Evolutionary conservation across 2,797 vertebrate species (phyloP).

Genomic region (Sebastes wilsoni): DNA sequence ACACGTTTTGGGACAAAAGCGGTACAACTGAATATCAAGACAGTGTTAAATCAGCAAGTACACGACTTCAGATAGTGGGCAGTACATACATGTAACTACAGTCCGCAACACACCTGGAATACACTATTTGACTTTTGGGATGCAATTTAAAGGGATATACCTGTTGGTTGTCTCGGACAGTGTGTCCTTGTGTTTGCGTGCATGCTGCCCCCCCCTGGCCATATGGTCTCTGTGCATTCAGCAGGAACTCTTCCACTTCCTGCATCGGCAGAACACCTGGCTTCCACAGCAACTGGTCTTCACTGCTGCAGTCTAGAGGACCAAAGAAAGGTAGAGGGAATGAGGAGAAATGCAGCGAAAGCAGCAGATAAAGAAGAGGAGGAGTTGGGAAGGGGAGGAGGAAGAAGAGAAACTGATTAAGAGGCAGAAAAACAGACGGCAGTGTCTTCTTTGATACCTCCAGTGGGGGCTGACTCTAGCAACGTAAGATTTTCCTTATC

Average conservation of each 20-base stretch:
- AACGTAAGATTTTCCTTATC: too few species aligned
- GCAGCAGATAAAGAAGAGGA: not conserved
- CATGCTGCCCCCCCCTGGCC: constrained; percentile 74
- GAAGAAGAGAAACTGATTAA: not conserved
- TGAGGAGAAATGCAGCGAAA: not conserved
- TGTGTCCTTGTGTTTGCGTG: constrained; percentile 71
- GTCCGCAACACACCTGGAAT: not conserved
- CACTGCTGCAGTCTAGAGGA: constrained; percentile 85
- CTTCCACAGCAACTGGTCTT: constrained; percentile 94
- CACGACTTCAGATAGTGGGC: not conserved
- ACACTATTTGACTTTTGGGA: not conserved
- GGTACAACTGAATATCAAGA: not conserved
- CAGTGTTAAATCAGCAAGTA: too few species aligned
- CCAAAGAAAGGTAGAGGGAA: not conserved
- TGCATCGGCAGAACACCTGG: constrained; percentile 85
- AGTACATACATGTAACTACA: not conserved
- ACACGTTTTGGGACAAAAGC: not conserved
- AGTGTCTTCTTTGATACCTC: not conserved
- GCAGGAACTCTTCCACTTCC: constrained; percentile 91
- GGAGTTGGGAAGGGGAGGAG: not conserved
- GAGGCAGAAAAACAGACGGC: not conserved
- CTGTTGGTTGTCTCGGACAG: constrained; percentile 92
- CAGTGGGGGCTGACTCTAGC: too few species aligned
- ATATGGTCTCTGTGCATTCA: constrained; percentile 81
- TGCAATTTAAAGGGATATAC: constrained; percentile 55